phyloP scores from a whole-genome alignment of 1,140 invertebrate species.

The Drosophila jambulina region DNA sequence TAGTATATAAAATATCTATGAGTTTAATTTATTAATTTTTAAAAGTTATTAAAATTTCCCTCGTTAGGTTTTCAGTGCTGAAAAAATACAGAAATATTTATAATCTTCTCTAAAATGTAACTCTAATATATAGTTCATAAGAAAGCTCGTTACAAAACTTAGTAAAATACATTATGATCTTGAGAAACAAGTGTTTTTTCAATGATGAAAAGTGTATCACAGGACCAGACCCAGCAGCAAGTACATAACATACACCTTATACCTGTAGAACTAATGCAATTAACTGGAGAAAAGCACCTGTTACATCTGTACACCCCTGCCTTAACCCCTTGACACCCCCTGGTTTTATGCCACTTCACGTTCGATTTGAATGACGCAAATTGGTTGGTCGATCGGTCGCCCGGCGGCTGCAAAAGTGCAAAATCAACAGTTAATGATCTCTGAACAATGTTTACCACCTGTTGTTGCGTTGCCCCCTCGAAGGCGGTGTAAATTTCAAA shows the following conservation, averaged over 20 bases:
- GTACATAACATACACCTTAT: neutral
- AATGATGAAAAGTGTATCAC: neutral
- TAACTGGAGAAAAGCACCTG: conserved; percentile 41
- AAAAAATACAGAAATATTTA: neutral
- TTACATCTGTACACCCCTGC: neutral
- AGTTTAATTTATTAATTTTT: too few species aligned
- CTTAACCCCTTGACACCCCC: conserved; percentile 4
- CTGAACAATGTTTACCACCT: conserved; percentile 62
- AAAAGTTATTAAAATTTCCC: neutral
- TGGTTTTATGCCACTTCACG: conserved; percentile 35
- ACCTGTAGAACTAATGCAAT: conserved; percentile 52
- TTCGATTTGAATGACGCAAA: conserved; percentile 77
- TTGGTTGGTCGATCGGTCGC: conserved; percentile 15
- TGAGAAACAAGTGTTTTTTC: conserved; percentile 6
- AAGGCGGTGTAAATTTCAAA: conserved; percentile 54
- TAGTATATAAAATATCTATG: too few species aligned
- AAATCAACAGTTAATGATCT: conserved; percentile 67
- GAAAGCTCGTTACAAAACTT: neutral
- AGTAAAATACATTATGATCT: neutral
- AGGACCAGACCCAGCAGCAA: neutral
- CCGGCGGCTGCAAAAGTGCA: conserved; percentile 55
- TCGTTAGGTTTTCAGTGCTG: neutral
- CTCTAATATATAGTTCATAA: neutral
- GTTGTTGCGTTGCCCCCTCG: conserved; percentile 6
- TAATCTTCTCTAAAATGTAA: neutral